Percentiles rank a stretch among this genome's conserved stretches.
phyloP scores from a whole-genome alignment of 2,888 invertebrate genomes.

The Encarsia formosa region DNA sequence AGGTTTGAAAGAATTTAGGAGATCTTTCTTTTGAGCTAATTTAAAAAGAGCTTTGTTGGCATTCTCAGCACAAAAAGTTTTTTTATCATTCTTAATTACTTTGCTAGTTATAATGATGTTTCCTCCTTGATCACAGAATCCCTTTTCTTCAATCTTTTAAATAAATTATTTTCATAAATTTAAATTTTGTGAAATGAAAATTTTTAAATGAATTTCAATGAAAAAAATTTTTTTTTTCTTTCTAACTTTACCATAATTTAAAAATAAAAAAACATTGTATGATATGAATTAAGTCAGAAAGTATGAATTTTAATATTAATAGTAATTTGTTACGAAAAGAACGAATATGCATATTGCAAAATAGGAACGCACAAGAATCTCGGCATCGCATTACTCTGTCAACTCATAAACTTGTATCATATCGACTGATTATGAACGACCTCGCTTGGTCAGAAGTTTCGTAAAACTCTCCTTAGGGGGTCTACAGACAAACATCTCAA shows the following conservation, averaged over 20 bases:
- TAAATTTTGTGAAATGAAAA: neutral
- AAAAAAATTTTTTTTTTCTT: too few species aligned
- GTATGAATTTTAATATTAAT: too few species aligned
- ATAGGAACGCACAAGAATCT: neutral
- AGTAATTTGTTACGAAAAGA: neutral
- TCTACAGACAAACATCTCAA: constrained; percentile 1
- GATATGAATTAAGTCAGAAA: too few species aligned
- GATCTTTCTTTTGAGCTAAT: constrained; percentile 1
- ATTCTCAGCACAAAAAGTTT: neutral
- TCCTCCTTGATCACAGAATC: constrained; percentile 27
- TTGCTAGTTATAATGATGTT: constrained; percentile 25
- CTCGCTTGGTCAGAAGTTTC: constrained; percentile 6
- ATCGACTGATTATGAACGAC: constrained; percentile 22
- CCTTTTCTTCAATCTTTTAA: constrained; percentile 29
- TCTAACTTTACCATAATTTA: too few species aligned
- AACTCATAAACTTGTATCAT: neutral
- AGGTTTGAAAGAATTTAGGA: neutral
- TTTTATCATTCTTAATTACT: constrained; percentile 9
- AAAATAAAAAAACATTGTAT: too few species aligned
- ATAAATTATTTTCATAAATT: neutral
- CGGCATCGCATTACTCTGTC: constrained; percentile 2
- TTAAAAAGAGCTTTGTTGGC: neutral
- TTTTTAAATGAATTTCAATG: neutral
- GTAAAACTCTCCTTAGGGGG: constrained; percentile 17
- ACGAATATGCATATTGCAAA: neutral